Base-by-base conservation (phyloP, 2,113 vertebrate species). In the Sisor rabdophorus region DNA sequence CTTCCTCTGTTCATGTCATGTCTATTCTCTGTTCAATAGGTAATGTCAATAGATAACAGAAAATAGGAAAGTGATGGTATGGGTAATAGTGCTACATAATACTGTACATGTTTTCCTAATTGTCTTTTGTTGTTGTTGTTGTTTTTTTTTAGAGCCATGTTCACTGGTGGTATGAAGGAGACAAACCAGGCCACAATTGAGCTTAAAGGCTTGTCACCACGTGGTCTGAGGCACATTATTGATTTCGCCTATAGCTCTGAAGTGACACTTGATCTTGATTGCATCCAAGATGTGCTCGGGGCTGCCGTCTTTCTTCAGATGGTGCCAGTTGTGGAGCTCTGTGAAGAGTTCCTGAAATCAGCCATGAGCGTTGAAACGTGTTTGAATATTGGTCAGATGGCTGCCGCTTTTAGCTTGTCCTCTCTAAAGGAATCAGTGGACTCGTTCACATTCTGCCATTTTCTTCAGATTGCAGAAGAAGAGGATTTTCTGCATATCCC, bases 301-400 rank as follows among this genome's bases (percentile, higher is more conserved):
- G 97, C 97, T 0, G 97, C 97, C 0, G 97, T 98, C 72, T 99
- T 99, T 87, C 92, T 99, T 67, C 97, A 99, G 92, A 98, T 98
- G 95, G 93, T 94, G 68, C 95, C 97, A 0, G 95, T 99, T 1
- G 95, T 99, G 83, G 96, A 97, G 87, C 94, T 99, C 47, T 99
- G 97, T 0, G 96, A 98, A 85, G 96, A 99, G 82, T 99, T 98
- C 81, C 92, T 99, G 19, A 98, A 98, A 87, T 97, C 96, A 0
- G 96, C 96, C 40, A 98, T 98, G 95, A 98, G 95, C 0, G 97
- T 99, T 2, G 96, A 99, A 85, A 98, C 97, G 0, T 99, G 97
- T 79, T 88, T 98, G 47, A 94, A 96, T 86, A 98, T 99, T 0
- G 97, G 96, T 54, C 97, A 99, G 85, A 97, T 98, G 97, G 97